Base-by-base conservation (phyloP, 2,888 invertebrate genomes). In the Acleris laterana region DNA sequence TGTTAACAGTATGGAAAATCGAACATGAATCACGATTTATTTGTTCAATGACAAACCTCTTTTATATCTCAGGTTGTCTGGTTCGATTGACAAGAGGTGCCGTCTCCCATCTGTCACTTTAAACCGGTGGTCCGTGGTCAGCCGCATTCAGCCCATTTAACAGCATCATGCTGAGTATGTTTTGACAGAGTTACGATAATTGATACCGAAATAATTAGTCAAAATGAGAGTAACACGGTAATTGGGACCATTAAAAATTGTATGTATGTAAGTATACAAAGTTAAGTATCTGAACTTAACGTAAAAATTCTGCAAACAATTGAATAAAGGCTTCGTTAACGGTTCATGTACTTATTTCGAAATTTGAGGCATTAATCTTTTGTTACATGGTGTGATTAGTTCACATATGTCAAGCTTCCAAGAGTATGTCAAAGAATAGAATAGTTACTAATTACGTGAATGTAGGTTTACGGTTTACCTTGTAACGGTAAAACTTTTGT, bases 271-370 rank as follows among this genome's bases (percentile, higher is more conserved):
- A 28, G 25, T 19, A 4, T 38, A 38, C 13, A 13, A 38, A 38
- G 3, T 13, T 4, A 13, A 13, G 13, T 38, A 11, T 28, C 0
- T 25, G 20, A 2, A 25, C 25, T 25, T 49, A 49, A 19, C 1
- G 48, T 55, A 38, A 16, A 44, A 44, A 32, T 53, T 57, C 57
- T 46, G 17, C 17, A 11, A 55, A 60, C 60, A 60, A 60, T 65
- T 60, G 60, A 56, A 62, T 49, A 11, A 38, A 32, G 13, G 11
- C 38, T 38, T 38, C 13, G 38, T 38, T 32, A 38, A 38, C 13
- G 48, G 44, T 28, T n/a, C 38, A 9, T 22, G 49, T 49, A 49
- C 20, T 17, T 49, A 20, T 17, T 49, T 49, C 7, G 49, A 49
- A 17, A 32, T n/a, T 55, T 3, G 13, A 13, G 4, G 38, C 38